Conservation (phyloP, 2,888 invertebrate genomes). For the Scaptomyza parva region DNA sequence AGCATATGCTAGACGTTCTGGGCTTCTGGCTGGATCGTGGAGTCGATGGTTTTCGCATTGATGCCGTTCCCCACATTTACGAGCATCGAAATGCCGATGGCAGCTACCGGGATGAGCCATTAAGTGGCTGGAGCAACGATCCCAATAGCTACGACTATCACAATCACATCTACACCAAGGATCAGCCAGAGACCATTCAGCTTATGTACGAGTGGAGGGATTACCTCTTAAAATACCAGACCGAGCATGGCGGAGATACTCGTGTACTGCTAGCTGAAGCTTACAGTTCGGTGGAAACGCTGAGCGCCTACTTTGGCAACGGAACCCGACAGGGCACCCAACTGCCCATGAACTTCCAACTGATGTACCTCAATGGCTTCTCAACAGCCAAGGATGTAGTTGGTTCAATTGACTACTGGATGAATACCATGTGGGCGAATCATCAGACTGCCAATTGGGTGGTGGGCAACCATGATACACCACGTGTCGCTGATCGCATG, state of each 20-base stretch:
- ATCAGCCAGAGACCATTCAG: constrained; percentile 87
- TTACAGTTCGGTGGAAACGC: constrained; percentile 85
- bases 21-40: constrained; percentile 91
- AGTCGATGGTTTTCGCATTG: constrained; percentile 91
- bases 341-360: constrained; percentile 89
- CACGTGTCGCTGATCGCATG: constrained; percentile 87
- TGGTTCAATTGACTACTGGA: constrained; percentile 86
- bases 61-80: constrained; percentile 87
- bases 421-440: constrained; percentile 86
- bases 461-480: constrained; percentile 89
- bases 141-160: constrained; percentile 86
- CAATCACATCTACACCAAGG: constrained; percentile 88
- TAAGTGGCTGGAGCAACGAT: constrained; percentile 85
- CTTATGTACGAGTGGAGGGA: constrained; percentile 87
- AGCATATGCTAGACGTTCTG: constrained; percentile 88
- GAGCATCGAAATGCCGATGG: constrained; percentile 83
- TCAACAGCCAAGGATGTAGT: constrained; percentile 86
- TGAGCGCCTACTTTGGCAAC: constrained; percentile 87
- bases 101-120: constrained; percentile 85
- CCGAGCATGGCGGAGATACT: constrained; percentile 75
- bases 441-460: constrained; percentile 88
- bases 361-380: constrained; percentile 85
- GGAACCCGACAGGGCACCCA: constrained; percentile 85
- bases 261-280: constrained; percentile 88
- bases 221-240: constrained; percentile 85